phyloP scores from a whole-genome alignment of 1,140 invertebrate genomes.

The Heterodera schachtii region DNA sequence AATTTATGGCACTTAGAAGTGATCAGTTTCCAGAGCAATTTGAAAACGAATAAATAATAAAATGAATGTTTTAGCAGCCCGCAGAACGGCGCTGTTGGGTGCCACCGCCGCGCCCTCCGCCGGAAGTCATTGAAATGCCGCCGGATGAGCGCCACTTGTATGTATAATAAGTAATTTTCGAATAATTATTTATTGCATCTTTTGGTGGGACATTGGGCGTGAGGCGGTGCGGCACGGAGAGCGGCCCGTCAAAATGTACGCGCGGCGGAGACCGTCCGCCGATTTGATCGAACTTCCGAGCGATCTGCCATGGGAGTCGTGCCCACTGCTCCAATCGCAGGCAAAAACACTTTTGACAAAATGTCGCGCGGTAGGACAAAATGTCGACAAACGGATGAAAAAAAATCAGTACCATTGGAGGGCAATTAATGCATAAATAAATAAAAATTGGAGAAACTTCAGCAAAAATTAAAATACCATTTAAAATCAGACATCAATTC shows the following conservation, averaged over 20 bases:
- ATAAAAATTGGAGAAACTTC: no score
- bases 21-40: no score
- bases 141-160: constrained; percentile 39
- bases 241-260: constrained; percentile 42
- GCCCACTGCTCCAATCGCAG: constrained; percentile 29
- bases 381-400: no score
- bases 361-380: no score
- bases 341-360: background rate
- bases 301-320: constrained; percentile 50
- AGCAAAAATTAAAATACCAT: no score
- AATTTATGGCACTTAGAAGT: no score
- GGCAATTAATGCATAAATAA: no score
- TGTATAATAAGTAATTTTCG: background rate
- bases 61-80: background rate
- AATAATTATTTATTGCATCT: background rate
- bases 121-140: constrained; percentile 42
- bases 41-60: no score
- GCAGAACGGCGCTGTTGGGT: constrained; percentile 25
- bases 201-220: constrained; percentile 37
- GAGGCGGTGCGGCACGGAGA: constrained; percentile 39
- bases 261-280: constrained; percentile 34
- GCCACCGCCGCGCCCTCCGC: constrained; percentile 35
- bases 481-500: no score
- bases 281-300: constrained; percentile 35
- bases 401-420: no score